These are phyloP conservation scores for Pecten maximus DNA, from an alignment of 2,888 invertebrate genomes.

Conservation along the genomic window DNA sequence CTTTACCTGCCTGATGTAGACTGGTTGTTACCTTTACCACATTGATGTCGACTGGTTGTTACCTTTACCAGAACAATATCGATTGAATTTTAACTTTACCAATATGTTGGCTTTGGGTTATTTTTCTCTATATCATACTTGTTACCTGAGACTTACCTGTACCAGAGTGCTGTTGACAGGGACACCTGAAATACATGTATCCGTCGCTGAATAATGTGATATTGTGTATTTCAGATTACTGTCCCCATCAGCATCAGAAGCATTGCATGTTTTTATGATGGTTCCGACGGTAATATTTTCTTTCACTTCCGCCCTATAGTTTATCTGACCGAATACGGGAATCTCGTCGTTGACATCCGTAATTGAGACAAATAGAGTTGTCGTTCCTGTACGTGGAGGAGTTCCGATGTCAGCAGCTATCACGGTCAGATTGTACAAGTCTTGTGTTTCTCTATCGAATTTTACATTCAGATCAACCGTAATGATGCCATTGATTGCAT, in stretches of 20 bases:
- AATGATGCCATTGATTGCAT: conserved; percentile 91
- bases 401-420: conserved; percentile 64
- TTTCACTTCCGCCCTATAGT: neutral
- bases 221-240: conserved; percentile 31
- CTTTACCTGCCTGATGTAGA: too few species aligned
- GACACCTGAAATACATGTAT: neutral
- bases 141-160: conserved; percentile 40
- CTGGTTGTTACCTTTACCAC: too few species aligned
- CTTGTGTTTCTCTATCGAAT: conserved; percentile 88
- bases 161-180: conserved; percentile 30
- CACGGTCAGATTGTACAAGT: conserved; percentile 81
- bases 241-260: conserved; percentile 9
- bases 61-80: too few species aligned
- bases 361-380: conserved; percentile 86
- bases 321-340: conserved; percentile 85
- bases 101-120: too few species aligned
- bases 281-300: conserved; percentile 36
- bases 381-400: conserved; percentile 58
- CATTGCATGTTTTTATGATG: conserved; percentile 35
- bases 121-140: too few species aligned
- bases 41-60: too few species aligned
- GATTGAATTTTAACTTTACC: too few species aligned
- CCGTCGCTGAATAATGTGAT: neutral
- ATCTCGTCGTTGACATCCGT: conserved; percentile 95
- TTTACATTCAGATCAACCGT: conserved; percentile 92